Evolutionary conservation across 1,140 invertebrate genomes (phyloP), one percentile per base, ranked within the genome.

Genomic region (Aphaenogaster floridana): DNA sequence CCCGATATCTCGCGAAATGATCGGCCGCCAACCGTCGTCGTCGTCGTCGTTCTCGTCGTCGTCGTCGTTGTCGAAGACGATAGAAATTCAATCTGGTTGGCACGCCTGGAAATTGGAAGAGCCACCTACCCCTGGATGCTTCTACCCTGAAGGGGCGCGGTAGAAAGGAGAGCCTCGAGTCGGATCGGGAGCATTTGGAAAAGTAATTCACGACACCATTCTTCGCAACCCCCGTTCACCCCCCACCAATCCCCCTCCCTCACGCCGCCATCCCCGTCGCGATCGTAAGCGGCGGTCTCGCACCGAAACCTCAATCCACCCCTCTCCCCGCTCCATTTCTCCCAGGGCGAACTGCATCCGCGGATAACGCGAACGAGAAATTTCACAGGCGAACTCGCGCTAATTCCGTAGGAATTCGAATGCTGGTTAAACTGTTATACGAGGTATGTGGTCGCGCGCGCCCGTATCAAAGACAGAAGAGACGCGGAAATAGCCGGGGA

Each of bases 1-100:
- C 87, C 42, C 63, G 87, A 91, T 92, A 92, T 93, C 93, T 92
- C 78, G 85, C 88, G 89, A 91, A 93, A 94, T 92, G 93, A 93
- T 93, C 91, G 92, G 92, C 81, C 88, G 83, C 86, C 86, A 84
- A 87, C 66, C 78, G 81, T 90, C 89, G 86, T 71, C 59, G 52
- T 21, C 57, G 42, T 77, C 63, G 42, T 39, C 61, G 63, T 64
- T 69, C 61, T 72, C 39, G 78, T 71, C 21, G 79, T 80, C 21
- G 86, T 76, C 74, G 85, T 85, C 69, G 84, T 63, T 63, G 86
- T 86, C 79, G 79, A 72, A 79, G 81, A 91, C 92, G 93, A 94
- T 93, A 93, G 92, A 93, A 94, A 94, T 94, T 94, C 93, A 94
- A 94, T 93, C 93, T 94, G 91, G 91, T 91, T 92, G 89, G 89